Base-by-base conservation (phyloP, 2,888 invertebrate species). In the Seladonia tumulorum region DNA sequence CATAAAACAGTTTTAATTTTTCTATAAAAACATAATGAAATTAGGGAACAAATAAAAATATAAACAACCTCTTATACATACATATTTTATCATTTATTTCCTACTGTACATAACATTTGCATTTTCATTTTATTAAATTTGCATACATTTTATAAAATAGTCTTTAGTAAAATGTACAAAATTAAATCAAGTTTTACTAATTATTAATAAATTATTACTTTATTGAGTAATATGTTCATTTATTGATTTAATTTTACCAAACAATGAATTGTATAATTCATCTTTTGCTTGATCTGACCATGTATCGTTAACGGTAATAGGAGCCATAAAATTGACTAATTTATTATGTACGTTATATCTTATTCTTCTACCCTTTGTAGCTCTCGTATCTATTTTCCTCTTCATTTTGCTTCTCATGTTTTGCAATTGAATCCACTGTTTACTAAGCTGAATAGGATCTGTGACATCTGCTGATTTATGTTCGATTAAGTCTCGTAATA, bases 331-430 rank as follows among this genome's bases (percentile, higher is more conserved):
- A 95, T 98, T 99, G 0, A 98, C 97, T 76, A 99, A 95, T 94
- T 98, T 97, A 78, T 97, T 97, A 94, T 98, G 98, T 1, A 98
- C 97, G 84, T 97, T 97, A 95, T 98, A 99, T 93, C 98, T 96
- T 76, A 99, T 96, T 95, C 98, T 98, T 82, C 99, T 96, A 0
- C 99, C 99, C 95, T 99, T 99, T 8, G 99, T 98, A 0, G 99
- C 99, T 94, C 97, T 97, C 0, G 98, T 98, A 94, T 99, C 99
- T 1, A 99, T 97, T 95, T 98, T 98, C 89, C 97, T 97, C 95
- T 99, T 99, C 97, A 98, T 97, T 95, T 98, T 98, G 93, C 97
- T 98, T 63, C 99, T 96, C 95, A 99, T 96, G 95, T 98, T 99
- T 94, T 99, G 99, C 84, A 99, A 95, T 85, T 99, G 97, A 87